These are phyloP conservation scores for Mormyrops boulengeri DNA, from an alignment of 2,797 vertebrate genomes.

Conservation along the genomic window DNA sequence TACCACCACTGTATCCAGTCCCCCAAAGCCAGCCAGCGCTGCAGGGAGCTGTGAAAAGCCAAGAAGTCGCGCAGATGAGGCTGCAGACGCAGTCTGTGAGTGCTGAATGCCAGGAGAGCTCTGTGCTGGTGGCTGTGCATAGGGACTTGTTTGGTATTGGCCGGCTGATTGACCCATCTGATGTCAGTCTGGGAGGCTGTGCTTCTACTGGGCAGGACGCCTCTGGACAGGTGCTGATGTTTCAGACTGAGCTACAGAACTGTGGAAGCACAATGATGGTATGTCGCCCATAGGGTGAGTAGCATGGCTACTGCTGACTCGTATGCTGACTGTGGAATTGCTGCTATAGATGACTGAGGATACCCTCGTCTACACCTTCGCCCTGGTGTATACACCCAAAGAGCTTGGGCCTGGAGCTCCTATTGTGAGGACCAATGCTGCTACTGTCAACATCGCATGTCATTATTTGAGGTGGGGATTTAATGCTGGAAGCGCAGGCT, in stretches of 20 bases:
- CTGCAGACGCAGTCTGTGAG: background rate
- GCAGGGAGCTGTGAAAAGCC: background rate
- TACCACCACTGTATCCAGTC: too few relatives aligned
- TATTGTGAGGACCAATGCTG: slow-evolving; percentile 9
- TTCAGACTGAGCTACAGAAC: slow-evolving; percentile 18
- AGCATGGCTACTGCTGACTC: background rate
- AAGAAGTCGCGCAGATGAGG: rapidly evolving
- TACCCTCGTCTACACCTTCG: background rate
- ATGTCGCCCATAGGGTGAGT: background rate
- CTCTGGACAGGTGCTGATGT: slow-evolving; percentile 1
- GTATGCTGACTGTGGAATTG: background rate
- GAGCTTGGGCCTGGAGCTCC: background rate
- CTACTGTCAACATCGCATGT: background rate
- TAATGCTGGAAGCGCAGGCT: background rate
- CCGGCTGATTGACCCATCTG: slow-evolving; percentile 18
- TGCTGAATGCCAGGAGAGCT: slow-evolving; percentile 7
- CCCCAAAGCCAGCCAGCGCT: background rate
- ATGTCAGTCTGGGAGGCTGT: slow-evolving; percentile 25
- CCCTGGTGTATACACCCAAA: background rate
- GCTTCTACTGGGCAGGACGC: background rate
- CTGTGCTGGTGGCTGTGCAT: slow-evolving; percentile 10
- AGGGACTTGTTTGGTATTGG: slow-evolving; percentile 25
- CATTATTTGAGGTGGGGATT: slow-evolving; percentile 18
- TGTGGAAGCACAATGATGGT: slow-evolving; percentile 22
- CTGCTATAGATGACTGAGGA: slow-evolving; percentile 4